Conservation (phyloP, 2,888 invertebrate species). For the Phoenoteleia sp. region DNA sequence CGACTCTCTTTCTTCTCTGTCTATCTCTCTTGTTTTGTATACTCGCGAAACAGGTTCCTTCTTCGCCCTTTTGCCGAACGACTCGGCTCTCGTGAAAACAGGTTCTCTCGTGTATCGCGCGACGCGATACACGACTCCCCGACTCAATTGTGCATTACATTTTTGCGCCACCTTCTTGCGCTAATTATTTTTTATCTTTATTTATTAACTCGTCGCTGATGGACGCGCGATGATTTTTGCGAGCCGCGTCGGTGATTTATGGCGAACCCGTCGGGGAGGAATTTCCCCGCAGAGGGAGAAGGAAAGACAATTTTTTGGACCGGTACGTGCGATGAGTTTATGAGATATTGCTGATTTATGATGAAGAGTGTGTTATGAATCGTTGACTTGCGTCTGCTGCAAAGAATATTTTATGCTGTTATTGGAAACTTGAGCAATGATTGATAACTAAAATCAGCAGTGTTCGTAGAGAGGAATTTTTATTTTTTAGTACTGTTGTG, state of each 20-base stretch:
- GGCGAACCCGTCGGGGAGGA: neutral
- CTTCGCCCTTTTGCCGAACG: slow-evolving; percentile 44
- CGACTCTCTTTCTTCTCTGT: slow-evolving; percentile 14
- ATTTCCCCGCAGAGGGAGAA: neutral
- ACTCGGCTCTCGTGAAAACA: slow-evolving; percentile 71
- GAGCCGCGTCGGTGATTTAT: slow-evolving; percentile 27
- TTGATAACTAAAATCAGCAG: no score
- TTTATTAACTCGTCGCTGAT: slow-evolving; percentile 47
- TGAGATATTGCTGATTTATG: neutral
- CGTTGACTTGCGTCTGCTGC: neutral
- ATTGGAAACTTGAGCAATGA: no score
- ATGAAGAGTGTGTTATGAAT: neutral
- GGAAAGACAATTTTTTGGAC: neutral
- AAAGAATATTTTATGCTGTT: no score
- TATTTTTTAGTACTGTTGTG: no score
- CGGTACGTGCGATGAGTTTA: slow-evolving; percentile 3
- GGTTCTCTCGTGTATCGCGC: slow-evolving; percentile 71
- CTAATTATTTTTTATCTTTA: slow-evolving; percentile 61
- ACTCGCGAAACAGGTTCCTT: slow-evolving; percentile 72
- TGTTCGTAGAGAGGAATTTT: no score
- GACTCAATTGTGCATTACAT: slow-evolving; percentile 43
- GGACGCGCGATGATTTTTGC: slow-evolving; percentile 31
- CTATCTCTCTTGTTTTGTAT: slow-evolving; percentile 18
- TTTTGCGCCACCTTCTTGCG: slow-evolving; percentile 55
- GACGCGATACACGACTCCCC: slow-evolving; percentile 28